A percentile compares a stretch with the other conserved stretches of the same genome.
Conservation (phyloP, 2,888 invertebrate species). For the Epirrhoe alternata region DNA sequence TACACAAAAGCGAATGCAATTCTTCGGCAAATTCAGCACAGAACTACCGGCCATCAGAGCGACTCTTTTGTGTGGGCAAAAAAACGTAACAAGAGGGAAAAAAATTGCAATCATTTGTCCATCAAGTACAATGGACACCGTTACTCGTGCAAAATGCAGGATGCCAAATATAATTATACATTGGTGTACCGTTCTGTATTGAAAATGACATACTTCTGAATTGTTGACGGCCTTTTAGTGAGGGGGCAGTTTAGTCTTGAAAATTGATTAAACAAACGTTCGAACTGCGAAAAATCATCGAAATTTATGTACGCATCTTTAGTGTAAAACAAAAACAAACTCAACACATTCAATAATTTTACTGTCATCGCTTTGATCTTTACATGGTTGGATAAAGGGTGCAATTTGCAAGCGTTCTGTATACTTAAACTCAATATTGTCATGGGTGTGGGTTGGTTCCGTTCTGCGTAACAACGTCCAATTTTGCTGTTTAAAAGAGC, state of each 20-base stretch:
- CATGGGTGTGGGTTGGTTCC: no score
- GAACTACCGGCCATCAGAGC: conserved; percentile 5
- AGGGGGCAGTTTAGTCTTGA: conserved; percentile 15
- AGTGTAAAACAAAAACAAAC: no score
- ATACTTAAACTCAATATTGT: no score
- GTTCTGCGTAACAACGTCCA: no score
- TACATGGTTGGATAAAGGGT: no score
- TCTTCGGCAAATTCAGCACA: conserved; percentile 6
- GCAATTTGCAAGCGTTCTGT: no score
- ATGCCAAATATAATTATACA: conserved; percentile 78
- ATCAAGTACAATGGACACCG: conserved; percentile 76
- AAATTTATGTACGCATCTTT: neutral
- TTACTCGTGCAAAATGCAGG: conserved; percentile 70
- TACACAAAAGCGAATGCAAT: conserved; percentile 2
- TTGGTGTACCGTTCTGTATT: conserved; percentile 66
- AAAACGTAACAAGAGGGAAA: conserved; percentile 38
- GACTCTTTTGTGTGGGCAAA: conserved; percentile 33
- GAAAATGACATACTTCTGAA: conserved; percentile 45
- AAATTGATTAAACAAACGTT: neutral
- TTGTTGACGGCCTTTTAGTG: conserved; percentile 25
- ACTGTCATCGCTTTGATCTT: no score
- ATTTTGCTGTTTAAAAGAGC: no score
- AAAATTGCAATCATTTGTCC: conserved; percentile 77
- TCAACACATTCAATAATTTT: no score
- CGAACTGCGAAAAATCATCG: no score